Base-by-base conservation (phyloP, 1,140 invertebrate genomes). In the Papilio aristodemus region DNA sequence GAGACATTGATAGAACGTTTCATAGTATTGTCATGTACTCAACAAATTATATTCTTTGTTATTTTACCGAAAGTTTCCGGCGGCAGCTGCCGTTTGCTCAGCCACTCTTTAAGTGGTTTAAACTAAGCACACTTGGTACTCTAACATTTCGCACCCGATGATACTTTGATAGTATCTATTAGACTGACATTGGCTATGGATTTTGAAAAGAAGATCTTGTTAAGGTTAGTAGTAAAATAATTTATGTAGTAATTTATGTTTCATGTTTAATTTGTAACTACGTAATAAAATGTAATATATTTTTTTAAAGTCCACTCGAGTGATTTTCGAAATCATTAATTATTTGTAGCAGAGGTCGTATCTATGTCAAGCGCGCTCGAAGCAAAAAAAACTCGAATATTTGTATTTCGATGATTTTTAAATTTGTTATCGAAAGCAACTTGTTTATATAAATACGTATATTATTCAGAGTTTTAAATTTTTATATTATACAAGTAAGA, bases 251-350 rank as follows among this genome's bases (percentile, higher is more conserved):
- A 22, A 54, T 22, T 22, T 22, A 4, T n/a, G 8, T 19, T 46
- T 50, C 19, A 2, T 50, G 9, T 25, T 22, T 10, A 11, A 50
- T 11, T 50, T 22, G 11, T 22, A 22, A n/a, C 13, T 43, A 14
- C 0, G 4, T 22, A 50, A 2, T 6, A 25, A 54, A 54, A 22
- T 54, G 4, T 54, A 5, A 22, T 54, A 54, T 46, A 14, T 46
- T 46, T 54, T 19, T 54, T 4, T 22, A 9, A 10, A 54, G 11
- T 54, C 46, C 46, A 22, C 10, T 54, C 10, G 10, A 54, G 46
- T 54, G 11, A 54, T 54, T 10, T 54, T 54, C 22, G 46, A 54
- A 54, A 54, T 54, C 46, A 54, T 54, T 54, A 54, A 54, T 54
- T 22, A 54, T 25, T 54, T 9, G 17, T 19, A 22, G 9, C 10